Conservation (phyloP, 1,140 invertebrate genomes). For the Calliopsis andreniformis region DNA sequence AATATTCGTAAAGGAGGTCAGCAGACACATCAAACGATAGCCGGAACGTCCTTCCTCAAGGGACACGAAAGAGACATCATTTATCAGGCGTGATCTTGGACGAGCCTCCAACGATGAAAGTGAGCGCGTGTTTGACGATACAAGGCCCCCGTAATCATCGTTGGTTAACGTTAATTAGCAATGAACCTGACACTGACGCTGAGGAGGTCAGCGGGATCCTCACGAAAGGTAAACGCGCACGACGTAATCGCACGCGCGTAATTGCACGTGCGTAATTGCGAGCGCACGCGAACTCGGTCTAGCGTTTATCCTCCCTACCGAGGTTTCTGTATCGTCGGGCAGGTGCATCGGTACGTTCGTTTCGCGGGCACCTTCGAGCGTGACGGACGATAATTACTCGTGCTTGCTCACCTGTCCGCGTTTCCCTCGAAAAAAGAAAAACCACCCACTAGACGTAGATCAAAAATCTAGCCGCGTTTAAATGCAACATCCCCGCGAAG, state of each 20-base stretch:
- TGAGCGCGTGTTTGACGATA: neutral
- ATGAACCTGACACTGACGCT: constrained; percentile 24
- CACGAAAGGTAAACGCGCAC: constrained; percentile 31
- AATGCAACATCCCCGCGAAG: too few species aligned
- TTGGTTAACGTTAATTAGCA: constrained; percentile 41
- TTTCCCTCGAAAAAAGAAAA: neutral
- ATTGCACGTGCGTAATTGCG: constrained; percentile 60
- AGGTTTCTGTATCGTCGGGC: constrained; percentile 63
- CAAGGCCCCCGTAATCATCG: neutral
- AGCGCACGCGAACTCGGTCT: constrained; percentile 56
- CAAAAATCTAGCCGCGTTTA: neutral
- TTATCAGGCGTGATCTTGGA: neutral
- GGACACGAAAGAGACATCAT: too few species aligned
- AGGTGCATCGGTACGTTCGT: constrained; percentile 58
- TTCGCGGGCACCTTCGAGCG: constrained; percentile 37
- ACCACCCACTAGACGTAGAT: constrained; percentile 22
- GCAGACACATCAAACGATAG: too few species aligned
- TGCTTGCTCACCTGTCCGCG: constrained; percentile 23
- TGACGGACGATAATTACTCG: constrained; percentile 57
- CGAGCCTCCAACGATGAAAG: neutral
- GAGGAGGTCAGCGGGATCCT: constrained; percentile 23
- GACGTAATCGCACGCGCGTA: constrained; percentile 40
- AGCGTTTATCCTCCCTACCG: constrained; percentile 14
- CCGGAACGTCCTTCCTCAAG: too few species aligned
- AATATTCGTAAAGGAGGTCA: too few species aligned